phyloP scores from a whole-genome alignment of 2,888 invertebrate genomes.

The Diaperis boleti region DNA sequence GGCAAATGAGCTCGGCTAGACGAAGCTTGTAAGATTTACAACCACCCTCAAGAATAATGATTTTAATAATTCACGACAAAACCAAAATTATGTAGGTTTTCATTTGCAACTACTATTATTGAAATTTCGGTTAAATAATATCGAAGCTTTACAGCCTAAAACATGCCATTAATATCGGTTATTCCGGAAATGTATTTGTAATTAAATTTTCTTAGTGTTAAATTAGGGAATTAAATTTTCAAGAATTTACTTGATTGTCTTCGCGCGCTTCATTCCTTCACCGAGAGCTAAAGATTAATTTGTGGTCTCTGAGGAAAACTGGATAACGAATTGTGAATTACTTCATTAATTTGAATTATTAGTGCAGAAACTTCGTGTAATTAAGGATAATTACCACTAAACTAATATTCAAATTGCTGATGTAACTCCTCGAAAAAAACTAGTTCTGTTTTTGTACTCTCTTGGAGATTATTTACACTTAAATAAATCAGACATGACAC shows the following conservation, averaged over 20 bases:
- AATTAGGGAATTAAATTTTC: conserved; percentile 30
- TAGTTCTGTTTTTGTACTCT: not conserved
- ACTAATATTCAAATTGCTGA: conserved; percentile 28
- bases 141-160: conserved; percentile 15
- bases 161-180: conserved; percentile 26
- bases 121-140: conserved; percentile 24
- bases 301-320: conserved; percentile 50
- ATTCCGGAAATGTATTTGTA: conserved; percentile 20
- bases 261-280: conserved; percentile 41
- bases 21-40: conserved; percentile 15
- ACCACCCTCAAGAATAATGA: conserved; percentile 25
- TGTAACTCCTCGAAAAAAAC: conserved; percentile 14
- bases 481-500: conserved; percentile 22
- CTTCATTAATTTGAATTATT: conserved; percentile 57
- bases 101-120: conserved; percentile 13
- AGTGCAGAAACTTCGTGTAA: conserved; percentile 51
- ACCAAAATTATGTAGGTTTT: conserved; percentile 6
- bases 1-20: conserved; percentile 20
- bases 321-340: conserved; percentile 54
- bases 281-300: conserved; percentile 49
- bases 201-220: conserved; percentile 36
- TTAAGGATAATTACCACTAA: conserved; percentile 51
- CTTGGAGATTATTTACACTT: conserved; percentile 17
- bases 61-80: conserved; percentile 26
- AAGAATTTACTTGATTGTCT: conserved; percentile 33